Conservation (phyloP, 2,888 invertebrate genomes). For the Nematopogon swammerdamellus region DNA sequence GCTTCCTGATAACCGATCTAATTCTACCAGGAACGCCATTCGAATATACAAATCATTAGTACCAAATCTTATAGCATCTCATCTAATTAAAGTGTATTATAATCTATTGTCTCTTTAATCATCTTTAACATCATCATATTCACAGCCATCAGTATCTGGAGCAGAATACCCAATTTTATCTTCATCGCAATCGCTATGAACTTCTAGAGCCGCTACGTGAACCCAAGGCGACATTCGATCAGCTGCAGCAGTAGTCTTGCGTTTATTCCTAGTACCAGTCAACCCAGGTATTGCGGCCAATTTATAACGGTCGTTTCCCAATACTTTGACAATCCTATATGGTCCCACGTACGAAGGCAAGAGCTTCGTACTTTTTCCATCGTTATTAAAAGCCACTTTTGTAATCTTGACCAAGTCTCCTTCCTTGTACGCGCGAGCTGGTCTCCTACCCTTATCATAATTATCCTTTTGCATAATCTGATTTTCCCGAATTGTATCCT, state of each 20-base stretch:
- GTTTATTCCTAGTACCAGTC: conserved; percentile 4
- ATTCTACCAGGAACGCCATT: too few relatives aligned
- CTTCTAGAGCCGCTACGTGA: neutral
- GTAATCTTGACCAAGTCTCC: conserved; percentile 8
- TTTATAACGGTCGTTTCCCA: conserved; percentile 5
- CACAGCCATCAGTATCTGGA: too few relatives aligned
- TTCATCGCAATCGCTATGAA: neutral
- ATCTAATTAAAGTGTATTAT: too few relatives aligned
- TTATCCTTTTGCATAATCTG: too few relatives aligned
- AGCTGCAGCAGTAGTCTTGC: neutral
- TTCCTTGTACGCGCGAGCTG: conserved; percentile 1
- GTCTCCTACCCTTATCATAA: too few relatives aligned
- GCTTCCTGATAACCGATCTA: too few relatives aligned
- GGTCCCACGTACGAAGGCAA: conserved; percentile 6
- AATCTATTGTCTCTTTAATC: too few relatives aligned
- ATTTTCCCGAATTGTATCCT: too few relatives aligned
- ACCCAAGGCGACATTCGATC: neutral
- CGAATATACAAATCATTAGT: too few relatives aligned
- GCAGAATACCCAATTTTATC: too few relatives aligned
- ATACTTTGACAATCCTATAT: conserved; percentile 3
- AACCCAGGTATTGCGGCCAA: conserved; percentile 6
- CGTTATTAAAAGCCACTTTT: conserved; percentile 5
- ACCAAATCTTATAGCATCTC: too few relatives aligned
- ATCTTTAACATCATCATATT: too few relatives aligned
- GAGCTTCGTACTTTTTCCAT: conserved; percentile 8